Evolutionary conservation across 2,797 vertebrate species (phyloP), one percentile per base, ranked within the genome.

Genomic region (Enteromius anoplus): DNA sequence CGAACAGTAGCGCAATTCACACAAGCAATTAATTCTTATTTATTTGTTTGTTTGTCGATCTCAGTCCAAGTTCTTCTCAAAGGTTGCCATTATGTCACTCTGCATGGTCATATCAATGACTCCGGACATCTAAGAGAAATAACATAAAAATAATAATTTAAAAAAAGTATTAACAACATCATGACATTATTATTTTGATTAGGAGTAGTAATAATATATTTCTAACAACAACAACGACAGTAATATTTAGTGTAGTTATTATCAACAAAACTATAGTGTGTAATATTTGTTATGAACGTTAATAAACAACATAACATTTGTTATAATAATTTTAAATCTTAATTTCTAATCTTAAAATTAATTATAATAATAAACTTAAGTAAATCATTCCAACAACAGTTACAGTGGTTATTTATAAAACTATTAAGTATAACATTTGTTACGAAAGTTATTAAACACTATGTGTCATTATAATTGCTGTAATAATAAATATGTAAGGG

Each of bases 11-110:
- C 58, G 49, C 29, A 80, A 34, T n/a, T 51, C 7, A 66, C 51
- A 69, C 26, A 68, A 72, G 66, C 79, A 82, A 71, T 76, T 80
- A 15, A 55, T 51, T 76, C 47, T 55, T 34, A 11, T 47, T 78
- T 14, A 42, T 76, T 76, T 19, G 73, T 77, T 55, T 26, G 73
- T 77, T 55, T 58, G 68, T 82, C 4, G 11, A 68, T 76, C 85
- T 92, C 91, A 96, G 85, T 94, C 92, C 88, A 98, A 91, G 84
- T 93, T 93, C 12, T 97, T 95, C 93, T 99, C 97, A 85, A 99
- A 99, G 29, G 95, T 92, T 84, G 95, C 91, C 97, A 98, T 97
- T 88, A 98, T 95, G 73, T 98, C 96, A 2, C 94, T 94, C 91
- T 97, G 97, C 92, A 94, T 92, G 76, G 94, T 95, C 89, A 99